Evolutionary conservation across 2,888 invertebrate genomes (phyloP), one percentile per base, ranked within the genome.

Genomic region (Gortyna flavago): DNA sequence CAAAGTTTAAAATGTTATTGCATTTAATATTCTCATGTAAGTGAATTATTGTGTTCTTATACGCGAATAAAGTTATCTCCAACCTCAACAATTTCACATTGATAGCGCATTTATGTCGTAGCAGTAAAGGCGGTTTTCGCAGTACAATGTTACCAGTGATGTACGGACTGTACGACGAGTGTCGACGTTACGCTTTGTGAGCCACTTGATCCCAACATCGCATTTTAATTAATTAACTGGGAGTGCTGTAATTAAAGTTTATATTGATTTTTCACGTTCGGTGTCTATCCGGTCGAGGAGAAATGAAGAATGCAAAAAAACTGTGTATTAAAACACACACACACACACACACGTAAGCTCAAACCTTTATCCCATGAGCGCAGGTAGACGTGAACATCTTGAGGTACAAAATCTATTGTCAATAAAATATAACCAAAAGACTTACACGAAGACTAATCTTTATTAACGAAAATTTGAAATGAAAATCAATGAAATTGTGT

Each of bases 211-310:
- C 54, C 67, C 32, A 25, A 67, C 66, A 48, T 72, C 67, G 59
- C 67, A 54, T 86, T 85, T 83, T 77, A 83, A 77, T 86, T 83
- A 83, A 83, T 77, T 54, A 71, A 77, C 70, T 38, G 70, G 57
- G 59, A 61, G 72, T 59, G 66, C 62, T 69, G 68, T 59, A 70
- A 86, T 73, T 83, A 32, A 70, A 85, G 48, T 67, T 82, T 59
- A 44, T 62, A 66, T 85, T 64, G 72, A 57, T 62, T 83, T 82
- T 81, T 44, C 9, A 32, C 54, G 29, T 66, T 64, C n/a, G 1
- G 32, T 64, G 29, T 44, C 29, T 44, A 35, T 44, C 2, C 29
- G 51, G 21, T 44, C 13, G n/a, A 54, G 59, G 18, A 41, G 16
- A 35, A 51, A 41, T 41, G 32, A 25, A 76, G 21, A 65, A 48